Base-by-base conservation (phyloP, 2,113 vertebrate species). In the Danionella cerebrum region DNA sequence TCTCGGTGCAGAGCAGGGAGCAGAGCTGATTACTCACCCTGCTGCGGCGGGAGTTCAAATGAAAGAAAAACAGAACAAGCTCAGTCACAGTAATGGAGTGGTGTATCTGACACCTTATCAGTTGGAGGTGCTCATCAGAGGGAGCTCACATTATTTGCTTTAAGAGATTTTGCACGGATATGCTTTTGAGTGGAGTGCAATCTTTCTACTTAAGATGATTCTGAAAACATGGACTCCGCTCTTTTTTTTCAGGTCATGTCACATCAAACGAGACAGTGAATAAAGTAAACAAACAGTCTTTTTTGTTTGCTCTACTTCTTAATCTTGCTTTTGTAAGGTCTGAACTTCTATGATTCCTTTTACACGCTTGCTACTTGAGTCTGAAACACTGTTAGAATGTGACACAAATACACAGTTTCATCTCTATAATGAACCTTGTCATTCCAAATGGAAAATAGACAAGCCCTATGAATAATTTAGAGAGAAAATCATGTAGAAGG, bases 71-170 rank as follows among this genome's bases (percentile, higher is more conserved):
- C 63, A 75, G 54, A 60, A 51, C 45, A 47, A 70, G 65, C 44
- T 38, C 39, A 14, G 38, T 70, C 22, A 47, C 42, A 36, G n/a
- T 67, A 72, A 57, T 69, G 50, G 59, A 62, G 63, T 55, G 68
- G 64, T 55, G 59, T 60, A 70, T 71, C 42, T 76, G 50, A 78
- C 62, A 72, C 31, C 63, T 67, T 75, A 75, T 72, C 64, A 65
- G 65, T 42, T 14, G 10, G 58, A 63, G 73, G 62, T 57, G 55
- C 48, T 65, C 67, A 72, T 52, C 58, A 57, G 42, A 69, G 63
- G 39, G 24, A 19, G 55, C 33, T 35, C 27, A 45, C 72, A 71
- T 71, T 73, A 75, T 74, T 79, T 73, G 53, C 64, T 75, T 47
- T 21, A 36, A 67, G 29, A 78, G 63, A 71, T 71, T 42, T 42